Evolutionary conservation across 2,797 vertebrate genomes (phyloP), one percentile per base, ranked within the genome.

Genomic region (Hydrolagus colliei): DNA sequence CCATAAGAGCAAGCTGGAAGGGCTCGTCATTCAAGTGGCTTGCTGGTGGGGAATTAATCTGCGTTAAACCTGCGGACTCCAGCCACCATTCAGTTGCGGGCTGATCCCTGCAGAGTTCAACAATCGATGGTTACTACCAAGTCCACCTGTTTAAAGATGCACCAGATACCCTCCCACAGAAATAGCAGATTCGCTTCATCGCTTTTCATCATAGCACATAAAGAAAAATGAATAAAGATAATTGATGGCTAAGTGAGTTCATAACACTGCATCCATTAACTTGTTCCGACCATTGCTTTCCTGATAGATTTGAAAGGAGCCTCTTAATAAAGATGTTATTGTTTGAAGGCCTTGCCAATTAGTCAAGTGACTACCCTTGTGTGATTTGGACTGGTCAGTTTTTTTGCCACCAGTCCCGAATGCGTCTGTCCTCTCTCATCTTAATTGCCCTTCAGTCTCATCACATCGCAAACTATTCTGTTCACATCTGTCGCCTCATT

Each of bases 1-100:
- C 72, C 86, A 71, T 61, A 89, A 86, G 89, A 88, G 72, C 72
- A 87, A 41, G 63, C 52, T 67, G 35, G 32, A 68, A 32, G 20
- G 72, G 27, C 22, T 73, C 4, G 12, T 71, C 62, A 16, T 32
- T 20, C 27, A 41, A 67, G 14, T 84, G 80, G 52, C 72, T 52
- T 12, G 11, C 13, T 59, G 35, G 84, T 59, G 85, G 8, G 52
- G 35, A 73, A 18, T 12, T 63, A 18, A 22, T 73, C n/a, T 63
- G 12, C 5, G 63, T n/a, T 9, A 6, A 74, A 62, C 68, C 1
- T 18, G 72, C 22, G 2, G 59, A 41, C 84, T 32, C 16, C 18
- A 18, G 20, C 20, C 74, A 27, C 63, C 32, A 65, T 9, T 74
- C 16, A 22, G 18, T 73, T 71, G 27, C 67, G 35, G 16, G 3